Base-by-base conservation (phyloP, 2,113 vertebrate genomes). In the Tauraco erythrolophus region DNA sequence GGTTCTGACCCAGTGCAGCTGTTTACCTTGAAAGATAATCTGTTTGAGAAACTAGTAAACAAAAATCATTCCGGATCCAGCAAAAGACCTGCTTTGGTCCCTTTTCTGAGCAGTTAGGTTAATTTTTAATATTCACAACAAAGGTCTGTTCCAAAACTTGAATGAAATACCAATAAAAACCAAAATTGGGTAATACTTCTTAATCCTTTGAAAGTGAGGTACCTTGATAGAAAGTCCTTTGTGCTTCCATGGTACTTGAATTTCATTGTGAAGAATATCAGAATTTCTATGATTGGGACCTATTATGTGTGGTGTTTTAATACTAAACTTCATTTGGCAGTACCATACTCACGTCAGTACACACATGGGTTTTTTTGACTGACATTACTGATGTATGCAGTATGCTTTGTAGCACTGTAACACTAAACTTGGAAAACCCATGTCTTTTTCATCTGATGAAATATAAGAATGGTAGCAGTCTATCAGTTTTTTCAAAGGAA, bases 351-450 rank as follows among this genome's bases (percentile, higher is more conserved):
- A 10, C 28, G 48, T 48, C 17, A 43, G 24, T 50, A 23, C 0
- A 0, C 0, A 2, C 19, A 2, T 11, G 24, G 11, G 2, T 7
- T 22, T 82, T 82, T 83, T 48, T 45, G 51, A 33, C 11, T 25
- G 68, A 9, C 1, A 2, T 25, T 56, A 21, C 41, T 65, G 69
- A 60, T 43, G 41, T 43, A 43, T 27, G 27, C 53, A 23, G 35
- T 15, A 3, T 61, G 24, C 43, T 78, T 58, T 30, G 50, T 82
- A 68, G 54, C 46, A 27, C 35, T 12, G 14, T 22, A 35, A 24
- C 25, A 31, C 27, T 43, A 68, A 46, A 28, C 31, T 58, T 18
- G 31, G 10, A 74, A 61, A 82, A 33, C 27, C 16, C 7, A 2
- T 27, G n/a, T 58, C 24, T 17, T 57, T 89, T 68, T 57, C 13